These are phyloP conservation scores for Caenorhabditis sp. DNA, from an alignment of 2,888 invertebrate species.

Conservation along the genomic window DNA sequence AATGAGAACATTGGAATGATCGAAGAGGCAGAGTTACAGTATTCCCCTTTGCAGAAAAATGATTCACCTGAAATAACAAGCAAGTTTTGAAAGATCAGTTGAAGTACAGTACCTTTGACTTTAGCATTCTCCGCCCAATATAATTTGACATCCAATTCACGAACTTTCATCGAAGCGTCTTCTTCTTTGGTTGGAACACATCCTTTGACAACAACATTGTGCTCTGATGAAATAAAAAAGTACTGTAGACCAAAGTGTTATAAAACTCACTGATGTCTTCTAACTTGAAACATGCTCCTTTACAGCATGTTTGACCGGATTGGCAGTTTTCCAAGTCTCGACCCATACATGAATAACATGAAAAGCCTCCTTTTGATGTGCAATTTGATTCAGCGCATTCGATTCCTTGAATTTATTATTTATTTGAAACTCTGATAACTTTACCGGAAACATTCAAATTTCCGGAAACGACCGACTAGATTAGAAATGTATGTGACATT, in stretches of 20 bases:
- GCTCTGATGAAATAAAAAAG: constrained; percentile 30
- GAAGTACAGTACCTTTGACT: constrained; percentile 42
- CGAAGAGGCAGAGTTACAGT: constrained; percentile 39
- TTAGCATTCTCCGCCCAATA: constrained; percentile 58
- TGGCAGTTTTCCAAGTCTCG: constrained; percentile 59
- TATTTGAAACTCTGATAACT: neutral
- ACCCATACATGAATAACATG: constrained; percentile 57
- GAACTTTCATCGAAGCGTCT: constrained; percentile 61
- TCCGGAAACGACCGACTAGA: neutral
- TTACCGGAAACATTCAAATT: constrained; percentile 10
- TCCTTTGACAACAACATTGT: constrained; percentile 59
- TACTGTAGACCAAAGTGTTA: neutral
- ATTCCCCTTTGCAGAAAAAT: constrained; percentile 58
- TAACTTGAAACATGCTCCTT: constrained; percentile 61
- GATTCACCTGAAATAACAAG: constrained; percentile 51
- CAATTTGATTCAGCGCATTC: constrained; percentile 28
- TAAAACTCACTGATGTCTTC: constrained; percentile 50
- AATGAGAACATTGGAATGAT: neutral
- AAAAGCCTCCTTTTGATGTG: constrained; percentile 29
- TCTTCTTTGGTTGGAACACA: constrained; percentile 56
- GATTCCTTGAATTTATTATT: no score
- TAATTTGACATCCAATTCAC: constrained; percentile 50
- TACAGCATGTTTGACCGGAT: constrained; percentile 59
- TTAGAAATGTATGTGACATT: constrained; percentile 1
- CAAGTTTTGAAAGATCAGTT: neutral